Percentiles rank a stretch among this genome's conserved stretches.
phyloP scores from a whole-genome alignment of 2,797 vertebrate genomes.

The Onychomys torridus region DNA sequence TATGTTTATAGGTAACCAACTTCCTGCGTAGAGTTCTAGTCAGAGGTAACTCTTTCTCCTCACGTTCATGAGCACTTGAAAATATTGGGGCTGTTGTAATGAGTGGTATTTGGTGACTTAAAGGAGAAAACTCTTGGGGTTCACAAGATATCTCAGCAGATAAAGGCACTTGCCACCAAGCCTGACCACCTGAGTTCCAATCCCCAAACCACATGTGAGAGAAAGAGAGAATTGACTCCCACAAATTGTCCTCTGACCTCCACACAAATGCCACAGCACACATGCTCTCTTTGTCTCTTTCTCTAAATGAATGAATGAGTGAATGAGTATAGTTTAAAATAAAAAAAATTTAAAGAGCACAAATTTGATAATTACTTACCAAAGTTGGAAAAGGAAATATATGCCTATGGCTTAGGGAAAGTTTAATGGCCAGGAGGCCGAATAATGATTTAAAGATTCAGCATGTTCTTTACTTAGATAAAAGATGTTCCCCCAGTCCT shows the following conservation, averaged over 20 bases:
- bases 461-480: slow-evolving; percentile 2
- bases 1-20: not conserved
- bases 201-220: not conserved
- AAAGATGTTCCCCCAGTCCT: not conserved
- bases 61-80: not conserved
- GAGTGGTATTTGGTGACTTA: not conserved
- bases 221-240: not conserved
- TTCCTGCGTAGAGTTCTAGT: slow-evolving; percentile 38
- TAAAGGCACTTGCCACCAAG: not conserved
- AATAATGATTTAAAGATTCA: slow-evolving; percentile 43
- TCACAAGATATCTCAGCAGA: not conserved
- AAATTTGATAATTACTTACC: slow-evolving; percentile 23
- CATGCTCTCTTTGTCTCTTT: not conserved
- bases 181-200: not conserved
- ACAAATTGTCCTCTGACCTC: not conserved
- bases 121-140: not conserved
- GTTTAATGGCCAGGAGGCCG: not conserved
- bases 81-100: not conserved
- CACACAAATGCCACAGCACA: not conserved
- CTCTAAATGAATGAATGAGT: not conserved
- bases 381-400: not conserved
- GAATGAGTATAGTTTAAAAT: not conserved
- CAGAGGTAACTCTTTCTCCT: not conserved
- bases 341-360: not conserved
- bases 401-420: not conserved